phyloP scores from a whole-genome alignment of 1,140 invertebrate species.

The Dolichoris vasculosae region DNA sequence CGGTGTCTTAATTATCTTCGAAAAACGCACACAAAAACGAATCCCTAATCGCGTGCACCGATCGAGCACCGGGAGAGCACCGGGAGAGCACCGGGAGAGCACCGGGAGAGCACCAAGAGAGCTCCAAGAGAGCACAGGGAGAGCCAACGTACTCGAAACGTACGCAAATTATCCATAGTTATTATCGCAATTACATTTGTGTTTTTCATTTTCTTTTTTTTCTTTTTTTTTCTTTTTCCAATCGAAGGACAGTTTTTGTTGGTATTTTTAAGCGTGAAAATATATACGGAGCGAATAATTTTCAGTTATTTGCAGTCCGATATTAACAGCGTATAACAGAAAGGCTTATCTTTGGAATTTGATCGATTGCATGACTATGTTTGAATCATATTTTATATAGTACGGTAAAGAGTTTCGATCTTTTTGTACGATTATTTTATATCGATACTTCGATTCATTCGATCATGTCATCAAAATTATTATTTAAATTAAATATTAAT shows the following conservation, averaged over 20 bases:
- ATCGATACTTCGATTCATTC: no score
- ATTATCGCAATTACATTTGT: constrained; percentile 23
- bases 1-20: constrained; percentile 39
- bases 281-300: no score
- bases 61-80: no score
- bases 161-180: no score
- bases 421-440: neutral
- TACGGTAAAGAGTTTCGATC: neutral
- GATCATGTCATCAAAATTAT: no score
- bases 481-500: no score
- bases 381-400: neutral
- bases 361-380: neutral
- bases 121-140: no score
- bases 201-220: constrained; percentile 28
- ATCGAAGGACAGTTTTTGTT: neutral
- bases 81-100: no score
- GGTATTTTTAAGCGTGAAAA: neutral
- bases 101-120: no score
- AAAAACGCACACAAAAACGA: neutral
- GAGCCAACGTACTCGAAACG: neutral
- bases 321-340: neutral
- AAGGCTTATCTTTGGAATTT: neutral
- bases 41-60: neutral
- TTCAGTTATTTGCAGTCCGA: neutral
- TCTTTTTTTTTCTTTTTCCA: no score